Evolutionary conservation across 2,797 vertebrate genomes (phyloP).

Genomic region (Sebastiscus albofasciatus): DNA sequence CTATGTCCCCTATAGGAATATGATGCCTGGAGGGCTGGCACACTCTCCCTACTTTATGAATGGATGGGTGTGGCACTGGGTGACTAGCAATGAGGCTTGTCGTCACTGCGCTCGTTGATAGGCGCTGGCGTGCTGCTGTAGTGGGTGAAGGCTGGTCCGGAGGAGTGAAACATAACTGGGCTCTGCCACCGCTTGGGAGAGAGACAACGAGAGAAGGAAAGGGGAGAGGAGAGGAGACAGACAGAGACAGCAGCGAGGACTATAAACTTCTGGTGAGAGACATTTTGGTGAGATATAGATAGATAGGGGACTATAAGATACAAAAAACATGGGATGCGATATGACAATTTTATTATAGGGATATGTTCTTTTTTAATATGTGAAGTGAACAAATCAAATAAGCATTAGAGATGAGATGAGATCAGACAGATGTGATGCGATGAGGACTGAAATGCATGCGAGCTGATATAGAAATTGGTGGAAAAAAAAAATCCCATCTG

Average conservation of each 20-base stretch:
- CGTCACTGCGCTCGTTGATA: conserved; percentile 71
- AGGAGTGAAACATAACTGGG: conserved; percentile 67
- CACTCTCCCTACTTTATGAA: conserved; percentile 80
- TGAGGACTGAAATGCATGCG: conserved; percentile 6
- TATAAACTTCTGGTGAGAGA: conserved; percentile 67
- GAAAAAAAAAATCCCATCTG: neutral
- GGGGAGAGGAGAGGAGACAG: neutral
- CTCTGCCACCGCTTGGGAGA: conserved; percentile 53
- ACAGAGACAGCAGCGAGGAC: conserved; percentile 45
- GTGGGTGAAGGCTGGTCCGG: conserved; percentile 56
- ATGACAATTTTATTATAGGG: neutral
- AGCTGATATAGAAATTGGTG: neutral
- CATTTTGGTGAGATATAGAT: conserved; percentile 71
- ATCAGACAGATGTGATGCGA: conserved; percentile 14
- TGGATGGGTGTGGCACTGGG: conserved; percentile 83
- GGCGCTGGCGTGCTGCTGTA: conserved; percentile 45
- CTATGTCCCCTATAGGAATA: neutral
- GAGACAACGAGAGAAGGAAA: conserved; percentile 40
- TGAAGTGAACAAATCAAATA: neutral
- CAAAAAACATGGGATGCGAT: conserved; percentile 18
- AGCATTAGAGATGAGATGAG: neutral
- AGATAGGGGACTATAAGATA: conserved; percentile 6
- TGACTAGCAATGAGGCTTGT: conserved; percentile 55
- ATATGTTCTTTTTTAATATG: neutral
- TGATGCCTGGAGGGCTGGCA: conserved; percentile 21